Evolutionary conservation across 2,113 vertebrate genomes (phyloP).

Genomic region (Anthoscopus minutus): DNA sequence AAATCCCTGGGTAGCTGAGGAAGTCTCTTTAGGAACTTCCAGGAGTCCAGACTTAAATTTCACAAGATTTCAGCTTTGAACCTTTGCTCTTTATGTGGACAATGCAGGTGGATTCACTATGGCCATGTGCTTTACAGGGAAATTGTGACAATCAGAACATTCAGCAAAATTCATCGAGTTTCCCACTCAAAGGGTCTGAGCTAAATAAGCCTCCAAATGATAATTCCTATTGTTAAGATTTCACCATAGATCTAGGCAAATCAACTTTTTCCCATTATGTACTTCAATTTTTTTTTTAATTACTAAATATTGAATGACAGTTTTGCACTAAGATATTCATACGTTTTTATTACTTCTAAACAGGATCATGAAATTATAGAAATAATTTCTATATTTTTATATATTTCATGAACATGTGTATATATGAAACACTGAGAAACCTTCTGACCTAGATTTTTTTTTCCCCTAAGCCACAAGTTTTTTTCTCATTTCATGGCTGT

Average conservation of each 20-base stretch:
- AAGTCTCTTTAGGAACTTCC: not conserved
- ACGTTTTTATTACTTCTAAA: not conserved
- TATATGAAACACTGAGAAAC: not conserved
- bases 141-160: not conserved
- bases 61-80: not conserved
- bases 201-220: not conserved
- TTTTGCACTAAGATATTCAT: not conserved
- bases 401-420: not conserved
- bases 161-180: not conserved
- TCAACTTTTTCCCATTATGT: not conserved
- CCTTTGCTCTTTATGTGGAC: not conserved
- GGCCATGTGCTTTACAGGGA: accelerated
- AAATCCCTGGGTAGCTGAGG: not conserved
- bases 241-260: not conserved
- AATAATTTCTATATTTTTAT: not conserved
- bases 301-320: not conserved
- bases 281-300: not conserved
- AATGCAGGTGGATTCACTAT: not conserved
- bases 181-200: not conserved
- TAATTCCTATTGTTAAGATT: not conserved
- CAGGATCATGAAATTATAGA: not conserved
- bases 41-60: not conserved
- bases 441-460: not conserved
- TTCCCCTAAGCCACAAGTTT: not conserved
- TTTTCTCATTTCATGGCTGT: not conserved